phyloP scores from a whole-genome alignment of 2,797 vertebrate genomes.

The Myiotriccus ornatus region DNA sequence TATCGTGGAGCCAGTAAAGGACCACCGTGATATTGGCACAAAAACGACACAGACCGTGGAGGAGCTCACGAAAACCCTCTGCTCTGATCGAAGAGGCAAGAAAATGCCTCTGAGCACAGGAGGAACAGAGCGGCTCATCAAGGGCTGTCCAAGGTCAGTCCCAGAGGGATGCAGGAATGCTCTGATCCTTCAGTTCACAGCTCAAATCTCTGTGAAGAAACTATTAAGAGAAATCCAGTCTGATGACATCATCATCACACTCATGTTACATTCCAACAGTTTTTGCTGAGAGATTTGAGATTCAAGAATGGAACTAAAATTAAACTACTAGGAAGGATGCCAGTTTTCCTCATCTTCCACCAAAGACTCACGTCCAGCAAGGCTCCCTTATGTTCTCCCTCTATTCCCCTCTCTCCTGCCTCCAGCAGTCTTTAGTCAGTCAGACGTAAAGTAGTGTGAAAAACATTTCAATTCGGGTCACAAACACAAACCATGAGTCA shows the following conservation, averaged over 20 bases:
- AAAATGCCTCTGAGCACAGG: neutral
- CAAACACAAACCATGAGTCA: neutral
- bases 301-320: conserved; percentile 13
- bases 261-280: conserved; percentile 24
- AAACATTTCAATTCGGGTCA: neutral
- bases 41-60: neutral
- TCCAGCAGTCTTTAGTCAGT: neutral
- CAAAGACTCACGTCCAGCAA: neutral
- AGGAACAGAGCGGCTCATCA: neutral
- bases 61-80: neutral
- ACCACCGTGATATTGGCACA: neutral
- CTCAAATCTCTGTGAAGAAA: neutral
- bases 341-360: neutral
- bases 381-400: neutral
- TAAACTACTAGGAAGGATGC: neutral
- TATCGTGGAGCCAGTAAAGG: neutral
- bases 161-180: neutral
- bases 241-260: conserved; percentile 32
- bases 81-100: neutral
- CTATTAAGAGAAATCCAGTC: conserved; percentile 40
- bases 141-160: neutral
- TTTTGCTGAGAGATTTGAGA: neutral
- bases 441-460: neutral
- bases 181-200: neutral
- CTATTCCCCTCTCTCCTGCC: neutral